phyloP scores from a whole-genome alignment of 2,888 invertebrate genomes.

The Agrochola circellaris region DNA sequence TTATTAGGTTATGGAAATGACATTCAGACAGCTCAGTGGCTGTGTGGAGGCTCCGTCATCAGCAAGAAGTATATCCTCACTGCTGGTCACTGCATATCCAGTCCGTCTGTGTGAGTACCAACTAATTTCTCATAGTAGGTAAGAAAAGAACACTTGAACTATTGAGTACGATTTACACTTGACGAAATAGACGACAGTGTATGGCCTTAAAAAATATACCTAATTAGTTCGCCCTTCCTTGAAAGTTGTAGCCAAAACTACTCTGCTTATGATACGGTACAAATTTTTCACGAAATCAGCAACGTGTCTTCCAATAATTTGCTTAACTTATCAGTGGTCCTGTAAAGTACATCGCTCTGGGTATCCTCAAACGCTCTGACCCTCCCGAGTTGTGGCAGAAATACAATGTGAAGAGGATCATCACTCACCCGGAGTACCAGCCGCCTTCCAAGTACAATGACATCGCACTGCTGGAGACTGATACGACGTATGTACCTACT shows the following conservation, averaged over 20 bases:
- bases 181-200: neutral
- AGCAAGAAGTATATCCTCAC: conserved; percentile 32
- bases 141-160: neutral
- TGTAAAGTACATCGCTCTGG: neutral
- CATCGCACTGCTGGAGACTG: conserved; percentile 1
- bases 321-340: neutral
- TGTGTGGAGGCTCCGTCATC: conserved; percentile 56
- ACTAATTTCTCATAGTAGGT: neutral
- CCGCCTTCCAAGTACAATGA: conserved; percentile 1
- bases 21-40: conserved; percentile 31
- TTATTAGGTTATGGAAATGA: conserved; percentile 40
- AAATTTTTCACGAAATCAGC: too few species aligned
- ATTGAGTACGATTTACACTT: neutral
- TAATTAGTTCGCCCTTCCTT: neutral
- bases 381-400: neutral
- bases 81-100: conserved; percentile 37
- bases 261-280: too few species aligned
- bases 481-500: neutral
- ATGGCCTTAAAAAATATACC: neutral
- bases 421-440: neutral
- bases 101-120: conserved; percentile 54
- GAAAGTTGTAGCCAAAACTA: neutral
- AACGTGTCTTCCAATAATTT: neutral
- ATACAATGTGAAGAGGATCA: neutral
- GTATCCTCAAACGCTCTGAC: neutral